Percentiles rank a stretch among this genome's conserved stretches.
Evolutionary conservation across 2,113 vertebrate species (phyloP).

Genomic region (Gadus macrocephalus): DNA sequence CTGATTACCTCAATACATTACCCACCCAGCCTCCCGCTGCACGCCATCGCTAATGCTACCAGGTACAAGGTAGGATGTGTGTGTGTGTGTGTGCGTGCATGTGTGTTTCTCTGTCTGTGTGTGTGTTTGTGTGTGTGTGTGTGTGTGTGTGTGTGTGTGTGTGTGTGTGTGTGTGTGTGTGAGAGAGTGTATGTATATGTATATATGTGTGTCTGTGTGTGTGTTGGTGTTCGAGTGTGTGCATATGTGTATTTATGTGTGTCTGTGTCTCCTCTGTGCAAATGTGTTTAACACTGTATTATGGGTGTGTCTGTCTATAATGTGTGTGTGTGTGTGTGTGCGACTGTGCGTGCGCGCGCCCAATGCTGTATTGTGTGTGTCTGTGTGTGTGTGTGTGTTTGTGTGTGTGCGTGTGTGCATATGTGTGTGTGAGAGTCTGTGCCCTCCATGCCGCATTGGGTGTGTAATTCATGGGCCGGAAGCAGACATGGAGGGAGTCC

Average conservation of each 20-base stretch:
- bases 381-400: conserved; percentile 3
- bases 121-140: no score
- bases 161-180: no score
- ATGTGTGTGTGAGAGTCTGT: background rate
- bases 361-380: background rate
- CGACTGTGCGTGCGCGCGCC: background rate
- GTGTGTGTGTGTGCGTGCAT: background rate
- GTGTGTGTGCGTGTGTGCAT: background rate
- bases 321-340: background rate
- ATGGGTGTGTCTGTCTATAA: background rate
- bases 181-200: no score
- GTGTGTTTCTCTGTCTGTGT: background rate
- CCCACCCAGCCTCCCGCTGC: conserved; percentile 3
- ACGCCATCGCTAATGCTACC: conserved; percentile 23
- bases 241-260: no score
- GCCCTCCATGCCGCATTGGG: background rate
- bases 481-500: conserved; percentile 11
- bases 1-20: conserved; percentile 34
- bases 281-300: background rate
- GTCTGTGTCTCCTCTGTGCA: no score
- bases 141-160: no score
- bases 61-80: background rate
- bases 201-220: background rate
- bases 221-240: background rate
- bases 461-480: no score